Percentiles rank a stretch among this genome's conserved stretches.
Conservation (phyloP, 2,113 vertebrate species). For the Mesoclemmys tuberculata region DNA sequence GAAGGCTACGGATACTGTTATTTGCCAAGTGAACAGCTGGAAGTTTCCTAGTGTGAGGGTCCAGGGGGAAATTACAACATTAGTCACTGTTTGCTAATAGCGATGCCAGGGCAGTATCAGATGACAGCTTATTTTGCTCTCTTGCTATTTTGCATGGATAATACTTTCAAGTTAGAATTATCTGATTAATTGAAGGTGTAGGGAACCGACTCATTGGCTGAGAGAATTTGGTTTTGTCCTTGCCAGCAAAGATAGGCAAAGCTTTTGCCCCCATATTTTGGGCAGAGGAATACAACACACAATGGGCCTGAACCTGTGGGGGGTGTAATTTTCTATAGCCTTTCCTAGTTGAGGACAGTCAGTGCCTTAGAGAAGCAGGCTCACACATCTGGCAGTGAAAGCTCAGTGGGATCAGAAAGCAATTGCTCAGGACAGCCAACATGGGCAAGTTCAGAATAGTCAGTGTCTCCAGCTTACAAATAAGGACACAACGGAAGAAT, state of each 20-base stretch:
- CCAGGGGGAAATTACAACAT: not conserved
- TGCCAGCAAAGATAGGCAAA: not conserved
- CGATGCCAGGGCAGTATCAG: not conserved
- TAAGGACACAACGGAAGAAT: accelerated
- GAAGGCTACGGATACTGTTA: not conserved
- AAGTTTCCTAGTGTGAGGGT: not conserved
- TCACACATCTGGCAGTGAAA: not conserved
- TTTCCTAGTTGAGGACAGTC: not conserved
- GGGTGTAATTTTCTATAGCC: not conserved
- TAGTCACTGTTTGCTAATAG: not conserved
- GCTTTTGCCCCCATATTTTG: not conserved
- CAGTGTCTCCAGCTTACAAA: accelerated
- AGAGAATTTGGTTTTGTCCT: not conserved
- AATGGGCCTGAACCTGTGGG: not conserved
- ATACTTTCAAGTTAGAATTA: not conserved
- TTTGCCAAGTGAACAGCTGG: not conserved
- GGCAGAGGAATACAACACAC: accelerated
- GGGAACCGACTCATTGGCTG: not conserved
- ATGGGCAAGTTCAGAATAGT: accelerated
- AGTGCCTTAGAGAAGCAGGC: accelerated
- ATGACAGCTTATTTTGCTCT: not conserved
- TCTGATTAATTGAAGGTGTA: not conserved
- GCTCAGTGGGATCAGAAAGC: accelerated
- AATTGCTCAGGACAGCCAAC: not conserved
- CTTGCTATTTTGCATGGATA: accelerated